Evolutionary conservation across 2,797 vertebrate species (phyloP), one percentile per base, ranked within the genome.

Genomic region (Gallirallus australis): DNA sequence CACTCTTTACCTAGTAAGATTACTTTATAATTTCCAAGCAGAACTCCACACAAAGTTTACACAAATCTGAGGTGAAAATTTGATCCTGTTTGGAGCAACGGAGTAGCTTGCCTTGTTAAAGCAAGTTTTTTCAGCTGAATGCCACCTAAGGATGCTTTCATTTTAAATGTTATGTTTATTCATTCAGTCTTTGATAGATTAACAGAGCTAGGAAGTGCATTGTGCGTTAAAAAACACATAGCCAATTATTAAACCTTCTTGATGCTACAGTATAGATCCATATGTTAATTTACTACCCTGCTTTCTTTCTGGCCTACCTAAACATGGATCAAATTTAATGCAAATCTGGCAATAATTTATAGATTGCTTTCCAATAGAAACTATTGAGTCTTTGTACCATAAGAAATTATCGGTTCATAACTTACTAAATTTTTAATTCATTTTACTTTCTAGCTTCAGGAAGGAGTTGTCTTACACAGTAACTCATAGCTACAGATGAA

Each of bases 351-450:
- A 78, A 66, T 78, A 87, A 83, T 73, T 92, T 27, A 24, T 19
- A 80, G 45, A 63, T 27, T 84, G 16, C 14, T 89, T 93, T 94
- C 60, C 60, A 72, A 39, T 64, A 8, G 79, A 83, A 93, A 40
- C 50, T 39, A 39, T 45, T 48, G 77, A 78, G 23, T 56, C 27
- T 57, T 65, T 47, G 6, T 42, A 60, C 61, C 50, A 64, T 42
- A 91, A 86, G 52, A 93, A 94, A 86, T 60, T 57, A 85, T 79
- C 17, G 42, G 42, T 79, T 87, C n/a, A 25, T 30, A n/a, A 91
- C 80, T 65, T 84, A n/a, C 7, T 90, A 63, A 75, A 39, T 75
- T 95, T 93, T 96, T 88, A 91, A 72, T 91, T 93, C 11, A 61
- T 84, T 87, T 82, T 88, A 89, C 88, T 72, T 90, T 86, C 61